Conservation (phyloP, 92 coral and sea anemone species). For the Muricea muricata region DNA sequence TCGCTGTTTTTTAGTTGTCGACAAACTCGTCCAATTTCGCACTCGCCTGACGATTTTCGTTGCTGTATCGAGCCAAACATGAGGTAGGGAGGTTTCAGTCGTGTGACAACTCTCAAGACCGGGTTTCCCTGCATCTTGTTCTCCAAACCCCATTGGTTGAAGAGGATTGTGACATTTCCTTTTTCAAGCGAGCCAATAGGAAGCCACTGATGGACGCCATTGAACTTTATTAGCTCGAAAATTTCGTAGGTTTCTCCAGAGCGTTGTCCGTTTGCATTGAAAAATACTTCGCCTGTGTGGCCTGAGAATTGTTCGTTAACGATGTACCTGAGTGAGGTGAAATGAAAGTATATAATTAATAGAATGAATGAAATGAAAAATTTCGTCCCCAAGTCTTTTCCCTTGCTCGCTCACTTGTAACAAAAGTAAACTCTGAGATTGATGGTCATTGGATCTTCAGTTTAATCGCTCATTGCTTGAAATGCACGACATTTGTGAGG, state of each 20-base stretch:
- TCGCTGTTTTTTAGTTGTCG: neutral
- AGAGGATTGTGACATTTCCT: constrained; percentile 17
- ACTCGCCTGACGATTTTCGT: neutral
- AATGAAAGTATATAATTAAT: no score
- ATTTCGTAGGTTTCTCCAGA: constrained; percentile 30
- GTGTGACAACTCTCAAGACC: constrained; percentile 18
- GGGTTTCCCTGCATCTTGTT: neutral
- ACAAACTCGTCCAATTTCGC: constrained; percentile 10
- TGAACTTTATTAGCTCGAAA: constrained; percentile 15
- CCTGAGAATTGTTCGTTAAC: neutral
- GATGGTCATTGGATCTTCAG: no score
- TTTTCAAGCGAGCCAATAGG: constrained; percentile 32
- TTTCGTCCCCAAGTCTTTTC: no score
- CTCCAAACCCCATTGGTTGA: constrained; percentile 35
- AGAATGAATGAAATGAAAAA: no score
- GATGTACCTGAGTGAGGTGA: neutral
- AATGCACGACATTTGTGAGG: no score
- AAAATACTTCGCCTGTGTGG: constrained; percentile 14
- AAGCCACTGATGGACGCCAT: constrained; percentile 15
- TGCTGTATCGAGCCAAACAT: neutral
- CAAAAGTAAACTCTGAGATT: no score
- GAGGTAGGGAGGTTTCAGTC: neutral
- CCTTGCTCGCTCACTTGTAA: no score
- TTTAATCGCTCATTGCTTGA: no score
- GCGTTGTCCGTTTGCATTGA: constrained; percentile 10